These are phyloP conservation scores for Corapipo altera DNA, from an alignment of 2,113 vertebrate genomes.

Conservation along the genomic window DNA sequence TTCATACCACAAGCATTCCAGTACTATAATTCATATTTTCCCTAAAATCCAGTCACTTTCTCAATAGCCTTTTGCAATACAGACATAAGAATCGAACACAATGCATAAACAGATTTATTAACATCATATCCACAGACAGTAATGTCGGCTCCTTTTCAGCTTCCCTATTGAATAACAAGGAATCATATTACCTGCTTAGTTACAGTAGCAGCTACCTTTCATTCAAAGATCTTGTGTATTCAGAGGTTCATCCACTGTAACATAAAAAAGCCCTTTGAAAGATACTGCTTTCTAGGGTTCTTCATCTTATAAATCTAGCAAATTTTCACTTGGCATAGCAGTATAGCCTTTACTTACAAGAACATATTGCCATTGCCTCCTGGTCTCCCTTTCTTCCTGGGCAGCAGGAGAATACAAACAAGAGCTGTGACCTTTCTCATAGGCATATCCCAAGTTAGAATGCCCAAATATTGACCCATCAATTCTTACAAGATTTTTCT, in stretches of 20 bases:
- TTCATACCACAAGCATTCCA: not conserved
- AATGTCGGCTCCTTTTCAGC: not conserved
- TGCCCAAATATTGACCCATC: not conserved
- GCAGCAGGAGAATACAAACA: not conserved
- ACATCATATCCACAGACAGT: not conserved
- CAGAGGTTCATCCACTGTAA: not conserved
- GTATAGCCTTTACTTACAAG: not conserved
- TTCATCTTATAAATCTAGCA: not conserved
- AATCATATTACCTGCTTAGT: not conserved
- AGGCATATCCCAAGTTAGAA: not conserved
- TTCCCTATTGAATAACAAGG: not conserved
- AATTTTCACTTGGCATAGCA: not conserved
- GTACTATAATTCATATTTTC: not conserved
- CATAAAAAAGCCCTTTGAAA: not conserved
- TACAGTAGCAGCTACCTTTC: not conserved
- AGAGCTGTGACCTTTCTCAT: not conserved
- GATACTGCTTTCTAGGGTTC: not conserved
- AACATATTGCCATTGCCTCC: not conserved
- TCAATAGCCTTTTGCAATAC: not conserved
- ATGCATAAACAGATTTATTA: not conserved
- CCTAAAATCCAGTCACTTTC: not conserved
- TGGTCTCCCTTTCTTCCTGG: not conserved
- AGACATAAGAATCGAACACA: not conserved
- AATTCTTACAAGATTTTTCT: not conserved
- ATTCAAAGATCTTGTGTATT: not conserved